Conservation (phyloP, 1,140 invertebrate species). For the Drosophila mojavensis region DNA sequence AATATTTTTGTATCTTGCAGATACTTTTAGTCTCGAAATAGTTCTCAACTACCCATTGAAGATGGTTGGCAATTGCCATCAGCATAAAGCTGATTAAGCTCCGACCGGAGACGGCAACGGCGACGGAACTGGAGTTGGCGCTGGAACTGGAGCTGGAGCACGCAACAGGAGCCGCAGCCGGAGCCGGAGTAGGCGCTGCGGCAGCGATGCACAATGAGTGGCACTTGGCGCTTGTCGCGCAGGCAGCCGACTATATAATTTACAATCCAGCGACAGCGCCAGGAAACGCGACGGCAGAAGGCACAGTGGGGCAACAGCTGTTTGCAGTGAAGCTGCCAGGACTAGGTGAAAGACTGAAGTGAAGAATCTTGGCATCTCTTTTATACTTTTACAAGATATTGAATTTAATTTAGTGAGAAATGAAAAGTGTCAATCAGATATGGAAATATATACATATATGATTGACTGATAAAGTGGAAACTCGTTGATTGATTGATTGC, state of each 20-base stretch:
- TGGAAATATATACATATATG: too few relatives aligned
- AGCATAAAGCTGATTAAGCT: conserved; percentile 12
- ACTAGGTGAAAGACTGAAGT: too few relatives aligned
- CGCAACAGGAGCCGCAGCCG: not conserved
- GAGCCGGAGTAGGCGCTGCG: conserved; percentile 4
- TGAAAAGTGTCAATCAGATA: too few relatives aligned
- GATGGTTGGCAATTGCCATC: not conserved
- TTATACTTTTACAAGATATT: too few relatives aligned
- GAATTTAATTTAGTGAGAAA: too few relatives aligned
- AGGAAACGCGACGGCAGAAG: not conserved
- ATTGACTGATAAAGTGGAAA: too few relatives aligned
- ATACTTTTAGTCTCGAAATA: not conserved
- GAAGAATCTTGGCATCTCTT: too few relatives aligned
- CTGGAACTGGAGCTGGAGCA: not conserved
- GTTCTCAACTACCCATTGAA: not conserved
- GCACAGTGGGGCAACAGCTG: conserved; percentile 7
- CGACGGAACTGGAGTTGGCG: not conserved
- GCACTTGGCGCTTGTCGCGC: conserved; percentile 38
- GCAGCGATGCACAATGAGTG: conserved; percentile 39
- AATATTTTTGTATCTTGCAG: too few relatives aligned
- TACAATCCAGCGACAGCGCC: conserved; percentile 17
- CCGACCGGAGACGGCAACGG: not conserved
- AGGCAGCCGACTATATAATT: conserved; percentile 43
- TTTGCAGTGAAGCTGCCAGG: not conserved
- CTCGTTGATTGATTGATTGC: too few relatives aligned